Percentiles rank a stretch among this genome's conserved stretches.
Conservation (phyloP, 2,888 invertebrate species). For the Cerceris rybyensis region DNA sequence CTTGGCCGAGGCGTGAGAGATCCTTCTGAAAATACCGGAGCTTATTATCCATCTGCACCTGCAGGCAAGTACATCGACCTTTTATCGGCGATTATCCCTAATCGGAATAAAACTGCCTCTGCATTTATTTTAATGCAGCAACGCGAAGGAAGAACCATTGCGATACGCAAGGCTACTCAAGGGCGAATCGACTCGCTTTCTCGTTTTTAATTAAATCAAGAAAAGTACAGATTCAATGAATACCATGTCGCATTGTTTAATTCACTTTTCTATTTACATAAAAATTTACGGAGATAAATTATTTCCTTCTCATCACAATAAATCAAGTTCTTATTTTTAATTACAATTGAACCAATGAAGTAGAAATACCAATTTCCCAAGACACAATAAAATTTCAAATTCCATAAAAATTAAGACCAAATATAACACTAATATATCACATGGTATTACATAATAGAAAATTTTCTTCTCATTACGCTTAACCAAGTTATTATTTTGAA, state of each 20-base stretch:
- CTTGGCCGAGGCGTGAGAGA: conserved; percentile 44
- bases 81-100: conserved; percentile 46
- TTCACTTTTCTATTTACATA: background rate
- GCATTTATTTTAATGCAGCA: conserved; percentile 43
- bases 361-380: too few relatives aligned
- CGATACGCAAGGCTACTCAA: conserved; percentile 13
- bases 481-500: too few relatives aligned
- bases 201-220: conserved; percentile 1
- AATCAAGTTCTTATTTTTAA: background rate
- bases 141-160: conserved; percentile 8
- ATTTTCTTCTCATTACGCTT: too few relatives aligned
- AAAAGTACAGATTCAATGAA: conserved; percentile 1
- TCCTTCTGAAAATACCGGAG: conserved; percentile 30
- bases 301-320: background rate
- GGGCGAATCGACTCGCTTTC: conserved; percentile 26
- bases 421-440: too few relatives aligned
- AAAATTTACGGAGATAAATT: background rate
- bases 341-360: background rate
- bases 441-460: too few relatives aligned
- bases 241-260: conserved; percentile 14
- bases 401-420: too few relatives aligned
- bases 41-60: conserved; percentile 58
- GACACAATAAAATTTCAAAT: background rate
- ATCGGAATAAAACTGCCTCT: conserved; percentile 45
- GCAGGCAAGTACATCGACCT: conserved; percentile 43